These are phyloP conservation scores for Melanotaenia maccullochi DNA, from an alignment of 2,797 vertebrate genomes.

Conservation along the genomic window DNA sequence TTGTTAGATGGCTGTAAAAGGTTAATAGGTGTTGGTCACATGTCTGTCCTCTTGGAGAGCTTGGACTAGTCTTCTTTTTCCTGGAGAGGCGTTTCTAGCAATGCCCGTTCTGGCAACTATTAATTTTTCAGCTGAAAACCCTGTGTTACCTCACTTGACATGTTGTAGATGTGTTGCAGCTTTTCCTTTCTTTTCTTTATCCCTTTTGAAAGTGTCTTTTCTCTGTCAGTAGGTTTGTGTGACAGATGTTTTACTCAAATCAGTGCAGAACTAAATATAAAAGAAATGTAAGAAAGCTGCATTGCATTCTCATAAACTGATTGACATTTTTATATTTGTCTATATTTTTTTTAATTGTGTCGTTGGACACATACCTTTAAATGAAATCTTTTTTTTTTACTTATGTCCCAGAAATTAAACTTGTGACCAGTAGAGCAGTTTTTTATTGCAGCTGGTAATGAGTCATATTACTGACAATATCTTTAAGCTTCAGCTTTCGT, in stretches of 20 bases:
- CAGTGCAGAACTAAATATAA: neutral
- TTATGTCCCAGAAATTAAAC: constrained; percentile 6
- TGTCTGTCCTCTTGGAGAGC: constrained; percentile 43
- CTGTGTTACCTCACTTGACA: constrained; percentile 50
- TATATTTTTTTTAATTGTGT: constrained; percentile 2
- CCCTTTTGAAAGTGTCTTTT: constrained; percentile 14
- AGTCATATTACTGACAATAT: constrained; percentile 6
- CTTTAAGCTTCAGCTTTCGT: constrained; percentile 13
- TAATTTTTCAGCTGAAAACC: constrained; percentile 68
- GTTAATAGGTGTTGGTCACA: constrained; percentile 66
- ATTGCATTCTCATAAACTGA: neutral
- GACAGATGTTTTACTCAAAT: constrained; percentile 5
- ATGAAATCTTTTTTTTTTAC: neutral
- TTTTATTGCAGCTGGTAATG: constrained; percentile 27
- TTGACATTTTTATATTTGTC: constrained; percentile 15
- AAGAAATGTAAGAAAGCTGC: neutral
- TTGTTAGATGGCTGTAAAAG: constrained; percentile 58
- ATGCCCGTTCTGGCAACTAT: constrained; percentile 45
- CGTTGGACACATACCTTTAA: neutral
- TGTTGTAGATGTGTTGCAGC: constrained; percentile 46
- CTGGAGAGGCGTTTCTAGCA: constrained; percentile 36
- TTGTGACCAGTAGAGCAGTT: neutral
- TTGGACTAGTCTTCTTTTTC: constrained; percentile 15
- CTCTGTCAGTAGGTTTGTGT: constrained; percentile 1
- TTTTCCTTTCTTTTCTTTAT: constrained; percentile 27